Base-by-base conservation (phyloP, 2,113 vertebrate species). In the Leucoraja erinaceus region DNA sequence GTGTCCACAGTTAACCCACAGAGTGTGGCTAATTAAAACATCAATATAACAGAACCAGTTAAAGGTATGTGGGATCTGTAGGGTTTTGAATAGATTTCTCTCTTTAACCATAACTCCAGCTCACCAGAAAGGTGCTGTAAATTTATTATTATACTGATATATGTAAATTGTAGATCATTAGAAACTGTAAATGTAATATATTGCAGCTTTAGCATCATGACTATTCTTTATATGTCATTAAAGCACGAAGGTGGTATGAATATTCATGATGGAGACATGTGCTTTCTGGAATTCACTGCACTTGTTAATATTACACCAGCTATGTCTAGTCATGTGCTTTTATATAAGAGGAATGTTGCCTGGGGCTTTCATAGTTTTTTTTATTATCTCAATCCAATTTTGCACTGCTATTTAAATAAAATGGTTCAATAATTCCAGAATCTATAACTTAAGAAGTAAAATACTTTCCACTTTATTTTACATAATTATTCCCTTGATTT, bases 291-390 rank as follows among this genome's bases (percentile, higher is more conserved):
- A 97, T 97, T 97, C 96, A 96, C 95, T 95, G 94, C 94, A 94
- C 97, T 96, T 96, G 96, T 97, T 97, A 97, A 97, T 97, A 96
- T 97, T 97, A 96, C 94, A 97, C 96, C 95, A 96, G 97, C 95
- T 97, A 96, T 97, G 97, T 96, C 96, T 94, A 95, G 96, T 96
- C 96, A 96, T 95, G 97, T 96, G 96, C 96, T 95, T 97, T 96
- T 96, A 70, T 96, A 96, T 96, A 96, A 96, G 95, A 96, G 96
- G 97, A 97, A 97, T 96, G 96, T 94, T 94, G 96, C 97, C 96
- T 96, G 94, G 94, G 97, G 96, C 96, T 95, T 96, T 93, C 95
- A 97, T 96, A 97, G 96, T 97, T 97, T 97, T 91, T 47, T 97
- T 96, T 79, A n/a, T n/a, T 96, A 95, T 96, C 96, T 95, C 94